Evolutionary conservation across 2,888 invertebrate genomes (phyloP).

Genomic region (Lamproptera curius): DNA sequence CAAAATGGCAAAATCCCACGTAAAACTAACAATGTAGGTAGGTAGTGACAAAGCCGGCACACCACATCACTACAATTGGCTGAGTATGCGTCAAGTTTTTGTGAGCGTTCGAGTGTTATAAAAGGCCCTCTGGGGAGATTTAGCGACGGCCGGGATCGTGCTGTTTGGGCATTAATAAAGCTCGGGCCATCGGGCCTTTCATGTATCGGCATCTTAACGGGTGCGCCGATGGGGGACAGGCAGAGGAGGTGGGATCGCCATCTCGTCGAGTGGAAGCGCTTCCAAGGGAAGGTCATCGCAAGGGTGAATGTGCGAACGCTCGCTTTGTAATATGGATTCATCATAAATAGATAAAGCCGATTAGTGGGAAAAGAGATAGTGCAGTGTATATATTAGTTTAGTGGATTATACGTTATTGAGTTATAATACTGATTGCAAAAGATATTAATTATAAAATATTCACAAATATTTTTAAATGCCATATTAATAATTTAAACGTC

Average conservation of each 20-base stretch:
- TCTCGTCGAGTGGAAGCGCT: not conserved
- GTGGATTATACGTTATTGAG: too few species aligned
- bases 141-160: not conserved
- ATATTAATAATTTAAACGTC: too few species aligned
- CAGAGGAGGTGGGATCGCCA: constrained; percentile 2
- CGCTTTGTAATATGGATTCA: not conserved
- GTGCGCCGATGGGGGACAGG: not conserved
- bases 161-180: constrained; percentile 5
- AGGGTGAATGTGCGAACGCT: not conserved
- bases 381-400: too few species aligned
- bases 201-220: not conserved
- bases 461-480: too few species aligned
- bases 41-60: too few species aligned
- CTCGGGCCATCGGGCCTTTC: constrained; percentile 3
- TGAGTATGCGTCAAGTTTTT: constrained; percentile 2
- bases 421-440: too few species aligned
- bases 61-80: constrained; percentile 5
- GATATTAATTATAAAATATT: too few species aligned
- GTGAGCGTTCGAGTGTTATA: constrained; percentile 2
- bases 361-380: too few species aligned
- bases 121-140: constrained; percentile 5
- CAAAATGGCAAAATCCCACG: too few species aligned
- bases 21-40: too few species aligned
- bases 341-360: too few species aligned
- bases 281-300: too few species aligned